These are phyloP conservation scores for Lithophane semibrunnea DNA, from an alignment of 2,888 invertebrate species.

Conservation along the genomic window DNA sequence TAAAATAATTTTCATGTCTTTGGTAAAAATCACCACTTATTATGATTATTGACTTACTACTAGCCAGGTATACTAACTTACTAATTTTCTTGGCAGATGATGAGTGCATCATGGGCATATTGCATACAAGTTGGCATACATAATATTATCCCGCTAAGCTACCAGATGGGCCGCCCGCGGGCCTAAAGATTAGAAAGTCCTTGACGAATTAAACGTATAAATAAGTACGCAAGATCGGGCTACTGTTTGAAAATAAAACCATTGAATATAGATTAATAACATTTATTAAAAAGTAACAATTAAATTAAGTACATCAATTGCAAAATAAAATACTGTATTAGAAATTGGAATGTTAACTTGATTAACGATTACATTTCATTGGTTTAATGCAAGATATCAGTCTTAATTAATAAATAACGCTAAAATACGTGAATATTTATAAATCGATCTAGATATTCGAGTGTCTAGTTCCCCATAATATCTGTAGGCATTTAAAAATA, in stretches of 20 bases:
- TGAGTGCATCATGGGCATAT: not conserved
- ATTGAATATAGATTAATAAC: conserved; percentile 32
- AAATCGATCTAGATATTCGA: conserved; percentile 40
- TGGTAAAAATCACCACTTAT: no score
- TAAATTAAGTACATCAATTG: conserved; percentile 66
- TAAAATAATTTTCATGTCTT: no score
- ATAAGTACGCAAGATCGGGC: no score
- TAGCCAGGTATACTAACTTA: no score
- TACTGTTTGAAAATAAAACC: conserved; percentile 25
- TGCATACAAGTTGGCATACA: not conserved
- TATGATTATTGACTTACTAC: no score
- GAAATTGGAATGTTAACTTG: conserved; percentile 73
- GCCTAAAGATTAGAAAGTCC: no score
- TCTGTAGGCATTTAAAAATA: not conserved
- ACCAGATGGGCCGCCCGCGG: no score
- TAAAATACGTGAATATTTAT: conserved; percentile 35
- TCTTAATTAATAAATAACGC: conserved; percentile 72
- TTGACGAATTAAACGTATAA: no score
- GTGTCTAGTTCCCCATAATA: conserved; percentile 4
- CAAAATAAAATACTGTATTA: conserved; percentile 66
- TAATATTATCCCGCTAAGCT: no score
- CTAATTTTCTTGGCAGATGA: not conserved
- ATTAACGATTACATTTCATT: conserved; percentile 62
- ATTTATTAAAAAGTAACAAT: conserved; percentile 64
- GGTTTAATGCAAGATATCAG: conserved; percentile 69